phyloP scores from a whole-genome alignment of 2,113 vertebrate species.

The Crotalus viridis region DNA sequence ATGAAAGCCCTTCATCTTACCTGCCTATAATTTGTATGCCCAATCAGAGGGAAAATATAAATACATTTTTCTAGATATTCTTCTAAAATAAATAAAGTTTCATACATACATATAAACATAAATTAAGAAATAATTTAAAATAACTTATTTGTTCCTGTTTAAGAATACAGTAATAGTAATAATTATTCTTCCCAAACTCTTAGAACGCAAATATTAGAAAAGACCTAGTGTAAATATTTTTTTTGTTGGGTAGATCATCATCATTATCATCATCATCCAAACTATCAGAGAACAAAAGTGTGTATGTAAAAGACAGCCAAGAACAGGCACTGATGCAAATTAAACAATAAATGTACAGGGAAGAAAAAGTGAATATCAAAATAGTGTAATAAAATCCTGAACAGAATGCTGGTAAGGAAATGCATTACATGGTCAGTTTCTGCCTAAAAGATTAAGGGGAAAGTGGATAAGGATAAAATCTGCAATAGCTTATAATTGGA shows the following conservation, averaged over 20 bases:
- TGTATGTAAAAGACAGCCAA: no score
- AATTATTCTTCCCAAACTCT: background rate
- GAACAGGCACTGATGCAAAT: no score
- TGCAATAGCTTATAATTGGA: background rate
- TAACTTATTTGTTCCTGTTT: background rate
- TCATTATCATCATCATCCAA: no score
- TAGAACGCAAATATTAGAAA: background rate
- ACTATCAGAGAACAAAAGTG: no score
- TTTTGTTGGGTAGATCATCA: background rate
- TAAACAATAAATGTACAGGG: background rate
- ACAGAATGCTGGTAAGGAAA: background rate
- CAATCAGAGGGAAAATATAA: background rate
- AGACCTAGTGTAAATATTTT: background rate
- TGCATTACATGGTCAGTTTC: background rate
- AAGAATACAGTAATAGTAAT: background rate
- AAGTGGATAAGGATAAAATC: background rate
- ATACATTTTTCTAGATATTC: background rate
- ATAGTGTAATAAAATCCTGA: background rate
- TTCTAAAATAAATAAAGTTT: background rate
- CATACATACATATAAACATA: background rate
- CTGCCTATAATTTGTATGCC: background rate
- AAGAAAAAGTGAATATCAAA: background rate
- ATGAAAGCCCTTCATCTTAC: background rate
- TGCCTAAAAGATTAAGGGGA: background rate
- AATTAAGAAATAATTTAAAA: background rate